These are phyloP conservation scores for Prunella strophiata DNA, from an alignment of 2,797 vertebrate genomes.

Conservation along the genomic window DNA sequence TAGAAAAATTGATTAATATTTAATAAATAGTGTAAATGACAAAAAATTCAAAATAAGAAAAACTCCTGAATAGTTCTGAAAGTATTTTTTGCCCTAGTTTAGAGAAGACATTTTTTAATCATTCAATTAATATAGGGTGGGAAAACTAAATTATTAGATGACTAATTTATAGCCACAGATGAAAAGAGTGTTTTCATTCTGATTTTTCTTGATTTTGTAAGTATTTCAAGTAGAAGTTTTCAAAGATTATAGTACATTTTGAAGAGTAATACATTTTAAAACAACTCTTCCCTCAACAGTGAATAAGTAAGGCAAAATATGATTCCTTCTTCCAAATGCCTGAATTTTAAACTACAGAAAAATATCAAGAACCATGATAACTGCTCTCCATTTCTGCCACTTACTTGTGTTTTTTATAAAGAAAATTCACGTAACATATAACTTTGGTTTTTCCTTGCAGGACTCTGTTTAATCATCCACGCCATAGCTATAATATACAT, in stretches of 20 bases:
- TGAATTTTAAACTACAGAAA: background rate
- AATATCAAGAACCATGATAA: background rate
- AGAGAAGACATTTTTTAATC: background rate
- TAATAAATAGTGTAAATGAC: background rate
- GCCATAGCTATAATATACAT: background rate
- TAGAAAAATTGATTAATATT: background rate
- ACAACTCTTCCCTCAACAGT: background rate
- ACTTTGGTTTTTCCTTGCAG: constrained; percentile 16
- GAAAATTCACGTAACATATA: background rate
- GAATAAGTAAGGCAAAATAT: background rate
- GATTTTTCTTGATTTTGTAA: background rate
- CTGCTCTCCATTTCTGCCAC: background rate
- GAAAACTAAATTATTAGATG: background rate
- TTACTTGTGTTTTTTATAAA: background rate
- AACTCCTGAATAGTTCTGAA: background rate
- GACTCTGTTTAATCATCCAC: constrained; percentile 13
- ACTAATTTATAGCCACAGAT: background rate
- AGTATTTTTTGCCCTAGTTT: background rate
- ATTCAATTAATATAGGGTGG: background rate
- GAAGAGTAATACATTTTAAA: background rate
- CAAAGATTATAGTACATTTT: background rate
- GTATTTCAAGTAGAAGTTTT: background rate
- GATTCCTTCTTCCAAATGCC: background rate
- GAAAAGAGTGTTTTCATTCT: background rate
- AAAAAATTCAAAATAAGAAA: background rate